Evolutionary conservation across 1,140 invertebrate genomes (phyloP).

Genomic region (Drosophila carrolli): DNA sequence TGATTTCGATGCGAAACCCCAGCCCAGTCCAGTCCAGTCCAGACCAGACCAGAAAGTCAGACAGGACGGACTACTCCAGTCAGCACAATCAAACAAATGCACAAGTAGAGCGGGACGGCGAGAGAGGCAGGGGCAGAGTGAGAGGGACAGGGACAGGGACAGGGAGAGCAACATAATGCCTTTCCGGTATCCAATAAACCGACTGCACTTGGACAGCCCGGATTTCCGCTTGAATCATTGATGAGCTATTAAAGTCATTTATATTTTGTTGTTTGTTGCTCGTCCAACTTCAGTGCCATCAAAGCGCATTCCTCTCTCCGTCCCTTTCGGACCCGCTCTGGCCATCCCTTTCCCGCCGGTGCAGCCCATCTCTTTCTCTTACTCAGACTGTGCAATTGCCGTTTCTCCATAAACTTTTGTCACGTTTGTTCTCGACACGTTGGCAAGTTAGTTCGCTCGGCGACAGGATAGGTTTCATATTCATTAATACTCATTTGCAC

Average conservation of each 20-base stretch:
- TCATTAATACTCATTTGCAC: conserved; percentile 42
- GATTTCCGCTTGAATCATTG: conserved; percentile 84
- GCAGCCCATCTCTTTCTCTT: conserved; percentile 5
- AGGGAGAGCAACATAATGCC: conserved; percentile 65
- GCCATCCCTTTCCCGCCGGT: background rate
- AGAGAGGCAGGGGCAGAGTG: conserved; percentile 1
- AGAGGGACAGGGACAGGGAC: conserved; percentile 5
- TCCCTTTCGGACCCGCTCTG: background rate
- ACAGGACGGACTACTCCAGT: conserved; percentile 31
- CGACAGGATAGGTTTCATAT: conserved; percentile 30
- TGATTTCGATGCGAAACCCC: conserved; percentile 5
- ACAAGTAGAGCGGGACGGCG: conserved; percentile 8
- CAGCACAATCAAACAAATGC: conserved; percentile 40
- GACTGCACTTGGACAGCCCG: conserved; percentile 84
- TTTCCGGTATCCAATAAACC: conserved; percentile 82
- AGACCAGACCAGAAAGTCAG: conserved; percentile 19
- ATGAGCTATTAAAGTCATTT: conserved; percentile 84
- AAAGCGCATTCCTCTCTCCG: background rate
- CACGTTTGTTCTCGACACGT: conserved; percentile 65
- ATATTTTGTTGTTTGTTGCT: conserved; percentile 79
- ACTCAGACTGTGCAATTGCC: conserved; percentile 32
- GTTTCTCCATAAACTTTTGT: conserved; percentile 56
- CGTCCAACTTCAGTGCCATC: conserved; percentile 25
- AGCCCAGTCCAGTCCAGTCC: too few relatives aligned
- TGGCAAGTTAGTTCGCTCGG: conserved; percentile 34